These are phyloP conservation scores for Polyommatus iphigenia DNA, from an alignment of 2,888 invertebrate genomes.

Conservation along the genomic window DNA sequence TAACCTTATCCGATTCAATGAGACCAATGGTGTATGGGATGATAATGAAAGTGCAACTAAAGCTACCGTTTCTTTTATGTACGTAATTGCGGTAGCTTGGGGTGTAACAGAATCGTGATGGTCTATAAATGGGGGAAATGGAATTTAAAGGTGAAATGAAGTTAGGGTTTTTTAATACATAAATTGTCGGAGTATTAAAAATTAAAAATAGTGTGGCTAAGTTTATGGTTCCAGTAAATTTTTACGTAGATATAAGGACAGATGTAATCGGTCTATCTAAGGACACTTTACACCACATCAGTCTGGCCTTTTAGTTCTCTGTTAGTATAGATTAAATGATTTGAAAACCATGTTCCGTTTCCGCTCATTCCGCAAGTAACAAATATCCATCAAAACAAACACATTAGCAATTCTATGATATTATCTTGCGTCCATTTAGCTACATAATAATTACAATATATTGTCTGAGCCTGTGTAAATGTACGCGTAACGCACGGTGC, in stretches of 20 bases:
- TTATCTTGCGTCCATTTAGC: constrained; percentile 29
- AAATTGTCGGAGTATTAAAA: no score
- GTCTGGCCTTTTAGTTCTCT: no score
- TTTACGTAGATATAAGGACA: no score
- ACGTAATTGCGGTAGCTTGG: constrained; percentile 42
- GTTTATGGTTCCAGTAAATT: no score
- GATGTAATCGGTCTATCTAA: no score
- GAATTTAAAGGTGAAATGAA: background rate
- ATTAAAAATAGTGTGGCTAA: no score
- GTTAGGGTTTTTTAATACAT: background rate
- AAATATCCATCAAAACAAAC: constrained; percentile 9
- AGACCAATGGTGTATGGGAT: constrained; percentile 64
- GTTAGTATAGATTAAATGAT: no score
- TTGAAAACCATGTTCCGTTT: no score
- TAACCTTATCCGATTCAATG: constrained; percentile 79
- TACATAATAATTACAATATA: constrained; percentile 39
- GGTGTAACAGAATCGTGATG: constrained; percentile 17
- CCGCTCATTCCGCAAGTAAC: background rate
- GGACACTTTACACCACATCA: no score
- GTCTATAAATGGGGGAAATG: background rate
- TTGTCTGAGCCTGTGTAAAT: constrained; percentile 39
- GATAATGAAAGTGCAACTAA: constrained; percentile 76
- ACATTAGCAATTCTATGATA: constrained; percentile 9
- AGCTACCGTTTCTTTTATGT: constrained; percentile 57
- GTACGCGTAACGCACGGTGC: constrained; percentile 35